Evolutionary conservation across 2,797 vertebrate species (phyloP).

Genomic region (Otolemur crassicaudatus): DNA sequence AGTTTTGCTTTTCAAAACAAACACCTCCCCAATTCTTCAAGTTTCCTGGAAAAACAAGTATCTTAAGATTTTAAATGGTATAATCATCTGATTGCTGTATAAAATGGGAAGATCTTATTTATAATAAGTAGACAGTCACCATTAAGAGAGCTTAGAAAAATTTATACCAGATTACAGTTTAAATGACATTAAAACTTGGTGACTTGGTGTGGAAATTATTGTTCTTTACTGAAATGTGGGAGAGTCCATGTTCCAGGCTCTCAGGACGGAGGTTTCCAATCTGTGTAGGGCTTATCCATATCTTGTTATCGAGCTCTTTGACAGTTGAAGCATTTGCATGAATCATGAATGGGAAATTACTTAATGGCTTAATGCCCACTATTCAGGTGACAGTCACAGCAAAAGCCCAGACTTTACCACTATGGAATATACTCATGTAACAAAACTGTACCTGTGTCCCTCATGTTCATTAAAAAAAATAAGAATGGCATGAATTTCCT

Average conservation of each 20-base stretch:
- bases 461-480: background rate
- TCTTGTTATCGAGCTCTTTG: background rate
- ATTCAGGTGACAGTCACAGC: background rate
- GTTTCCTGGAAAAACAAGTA: constrained; percentile 51
- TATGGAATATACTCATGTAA: background rate
- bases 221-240: background rate
- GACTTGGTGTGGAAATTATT: background rate
- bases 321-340: background rate
- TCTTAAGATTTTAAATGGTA: constrained; percentile 8
- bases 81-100: background rate
- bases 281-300: background rate
- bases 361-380: background rate
- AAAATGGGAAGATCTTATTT: constrained; percentile 13
- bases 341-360: background rate
- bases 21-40: constrained; percentile 42
- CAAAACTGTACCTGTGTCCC: background rate
- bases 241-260: background rate
- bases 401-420: background rate
- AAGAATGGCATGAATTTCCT: background rate
- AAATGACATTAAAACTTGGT: constrained; percentile 23
- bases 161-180: background rate
- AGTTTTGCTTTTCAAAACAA: constrained; percentile 60
- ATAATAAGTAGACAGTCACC: background rate
- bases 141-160: background rate
- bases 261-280: background rate